Conservation (phyloP, 2,113 vertebrate genomes). For the Macroglossus sobrinus region DNA sequence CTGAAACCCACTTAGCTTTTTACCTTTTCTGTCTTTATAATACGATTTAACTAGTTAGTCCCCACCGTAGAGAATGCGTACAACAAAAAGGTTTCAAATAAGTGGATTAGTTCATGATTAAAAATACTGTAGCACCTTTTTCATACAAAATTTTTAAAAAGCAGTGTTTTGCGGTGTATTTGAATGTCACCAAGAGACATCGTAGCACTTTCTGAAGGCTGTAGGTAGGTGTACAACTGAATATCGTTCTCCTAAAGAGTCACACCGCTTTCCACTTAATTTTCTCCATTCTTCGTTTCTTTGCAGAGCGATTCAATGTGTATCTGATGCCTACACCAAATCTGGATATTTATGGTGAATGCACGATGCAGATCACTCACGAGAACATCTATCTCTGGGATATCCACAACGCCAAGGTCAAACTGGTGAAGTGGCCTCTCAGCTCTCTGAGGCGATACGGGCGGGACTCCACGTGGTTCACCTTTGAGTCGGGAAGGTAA, state of each 20-base stretch:
- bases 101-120: background rate
- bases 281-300: constrained; percentile 47
- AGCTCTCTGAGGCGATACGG: constrained; percentile 96
- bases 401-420: constrained; percentile 97
- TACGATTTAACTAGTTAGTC: background rate
- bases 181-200: rapidly evolving
- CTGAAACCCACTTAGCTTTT: background rate
- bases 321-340: constrained; percentile 99
- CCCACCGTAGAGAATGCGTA: background rate
- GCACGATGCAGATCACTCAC: constrained; percentile 99
- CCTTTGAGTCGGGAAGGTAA: constrained; percentile 98
- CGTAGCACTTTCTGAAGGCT: background rate
- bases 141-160: background rate
- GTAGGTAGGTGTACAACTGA: rapidly evolving
- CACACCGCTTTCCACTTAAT: background rate
- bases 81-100: background rate
- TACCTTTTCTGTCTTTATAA: background rate
- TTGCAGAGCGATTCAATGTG: constrained; percentile 96
- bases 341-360: constrained; percentile 99
- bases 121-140: background rate
- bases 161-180: rapidly evolving
- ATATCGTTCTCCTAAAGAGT: rapidly evolving
- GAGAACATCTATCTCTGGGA: constrained; percentile 99
- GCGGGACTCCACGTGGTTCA: constrained; percentile 98
- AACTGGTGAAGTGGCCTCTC: constrained; percentile 98